These are phyloP conservation scores for Psittacula cyanocephala DNA, from an alignment of 2,113 vertebrate species.

Conservation along the genomic window DNA sequence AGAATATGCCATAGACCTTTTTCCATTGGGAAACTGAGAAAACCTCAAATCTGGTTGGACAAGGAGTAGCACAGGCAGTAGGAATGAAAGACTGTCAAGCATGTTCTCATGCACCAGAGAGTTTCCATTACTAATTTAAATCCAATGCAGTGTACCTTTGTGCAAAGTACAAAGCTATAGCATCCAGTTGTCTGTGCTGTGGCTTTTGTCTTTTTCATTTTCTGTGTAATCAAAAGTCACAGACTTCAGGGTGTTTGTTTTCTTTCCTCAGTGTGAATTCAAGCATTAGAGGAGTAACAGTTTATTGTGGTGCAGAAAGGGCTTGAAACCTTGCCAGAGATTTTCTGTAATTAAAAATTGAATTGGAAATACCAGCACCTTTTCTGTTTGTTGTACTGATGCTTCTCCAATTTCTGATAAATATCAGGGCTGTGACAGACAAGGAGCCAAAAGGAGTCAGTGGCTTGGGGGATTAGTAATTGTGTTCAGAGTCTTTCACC, in stretches of 20 bases:
- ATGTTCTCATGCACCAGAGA: neutral
- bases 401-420: conserved; percentile 33
- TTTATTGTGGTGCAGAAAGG: conserved; percentile 24
- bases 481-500: neutral
- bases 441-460: neutral
- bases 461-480: neutral
- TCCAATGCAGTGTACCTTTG: neutral
- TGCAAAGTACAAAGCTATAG: neutral
- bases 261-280: neutral
- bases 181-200: neutral
- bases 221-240: conserved; percentile 6
- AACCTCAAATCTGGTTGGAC: neutral
- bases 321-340: conserved; percentile 45
- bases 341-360: conserved; percentile 61
- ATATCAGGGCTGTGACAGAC: neutral
- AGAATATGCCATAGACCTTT: neutral
- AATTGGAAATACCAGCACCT: conserved; percentile 35
- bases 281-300: conserved; percentile 2
- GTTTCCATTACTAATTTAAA: neutral
- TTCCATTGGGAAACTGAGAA: neutral
- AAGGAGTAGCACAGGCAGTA: neutral
- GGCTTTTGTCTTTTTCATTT: conserved; percentile 14
- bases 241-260: conserved; percentile 26
- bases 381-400: conserved; percentile 1
- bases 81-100: neutral